These are phyloP conservation scores for Odontocerum albicorne DNA, from an alignment of 2,888 invertebrate genomes.

Conservation along the genomic window DNA sequence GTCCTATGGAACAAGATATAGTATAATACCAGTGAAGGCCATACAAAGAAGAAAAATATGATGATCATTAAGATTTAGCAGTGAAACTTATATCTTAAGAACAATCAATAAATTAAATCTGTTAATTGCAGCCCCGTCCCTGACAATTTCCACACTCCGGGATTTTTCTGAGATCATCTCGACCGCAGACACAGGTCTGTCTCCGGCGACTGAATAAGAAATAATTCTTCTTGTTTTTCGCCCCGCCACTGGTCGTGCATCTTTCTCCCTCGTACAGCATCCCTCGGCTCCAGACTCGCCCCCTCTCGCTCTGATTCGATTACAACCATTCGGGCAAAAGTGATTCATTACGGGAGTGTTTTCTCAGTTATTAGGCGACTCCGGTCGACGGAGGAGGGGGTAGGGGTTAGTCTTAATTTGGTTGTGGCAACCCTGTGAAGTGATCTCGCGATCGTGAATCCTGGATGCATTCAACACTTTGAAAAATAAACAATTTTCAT, in stretches of 20 bases:
- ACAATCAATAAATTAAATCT: too few species aligned
- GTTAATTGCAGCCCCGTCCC: too few species aligned
- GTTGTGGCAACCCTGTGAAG: conserved; percentile 22
- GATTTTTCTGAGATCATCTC: conserved; percentile 10
- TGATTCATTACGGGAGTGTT: conserved; percentile 36
- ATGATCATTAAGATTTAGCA: too few species aligned
- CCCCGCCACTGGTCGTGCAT: conserved; percentile 4
- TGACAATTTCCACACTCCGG: neutral
- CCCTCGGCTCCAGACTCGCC: conserved; percentile 10
- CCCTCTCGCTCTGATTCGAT: conserved; percentile 31
- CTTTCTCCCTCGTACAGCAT: conserved; percentile 2
- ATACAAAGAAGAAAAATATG: too few species aligned
- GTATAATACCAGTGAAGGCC: too few species aligned
- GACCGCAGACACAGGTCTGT: conserved; percentile 27
- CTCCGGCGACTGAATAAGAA: conserved; percentile 31
- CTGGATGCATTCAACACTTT: too few species aligned
- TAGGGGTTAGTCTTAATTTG: conserved; percentile 30
- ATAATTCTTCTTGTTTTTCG: conserved; percentile 34
- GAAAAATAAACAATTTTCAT: too few species aligned
- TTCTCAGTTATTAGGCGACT: conserved; percentile 33
- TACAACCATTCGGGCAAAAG: conserved; percentile 29
- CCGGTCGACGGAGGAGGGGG: conserved; percentile 13
- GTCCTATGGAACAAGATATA: too few species aligned
- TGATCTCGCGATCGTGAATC: too few species aligned
- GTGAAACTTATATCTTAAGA: too few species aligned